Evolutionary conservation across 1,140 invertebrate species (phyloP).

Genomic region (Drosophila guanche): DNA sequence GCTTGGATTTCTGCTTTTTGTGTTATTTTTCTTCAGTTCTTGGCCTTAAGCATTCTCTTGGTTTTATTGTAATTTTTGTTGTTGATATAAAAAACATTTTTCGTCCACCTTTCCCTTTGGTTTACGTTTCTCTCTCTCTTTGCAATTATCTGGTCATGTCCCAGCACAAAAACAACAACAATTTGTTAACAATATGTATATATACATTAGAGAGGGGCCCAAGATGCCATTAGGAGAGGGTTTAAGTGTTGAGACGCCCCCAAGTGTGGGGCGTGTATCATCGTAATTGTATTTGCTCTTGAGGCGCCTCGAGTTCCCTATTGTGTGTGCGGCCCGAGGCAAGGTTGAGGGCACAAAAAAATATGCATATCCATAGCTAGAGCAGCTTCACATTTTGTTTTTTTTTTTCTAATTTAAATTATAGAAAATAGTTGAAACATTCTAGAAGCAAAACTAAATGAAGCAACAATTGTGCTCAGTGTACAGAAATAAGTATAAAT

Average conservation of each 20-base stretch:
- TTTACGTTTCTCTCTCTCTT: slow-evolving; percentile 31
- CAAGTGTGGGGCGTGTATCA: slow-evolving; percentile 56
- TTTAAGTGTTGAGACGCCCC: slow-evolving; percentile 49
- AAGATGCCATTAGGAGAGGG: slow-evolving; percentile 59
- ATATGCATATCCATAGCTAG: not conserved
- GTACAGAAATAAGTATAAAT: slow-evolving; percentile 30
- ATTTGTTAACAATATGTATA: slow-evolving; percentile 53
- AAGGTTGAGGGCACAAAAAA: slow-evolving; percentile 19
- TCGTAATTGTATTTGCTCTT: slow-evolving; percentile 62
- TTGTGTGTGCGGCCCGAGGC: slow-evolving; percentile 11
- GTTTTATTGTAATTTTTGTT: slow-evolving; percentile 45
- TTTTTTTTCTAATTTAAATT: slow-evolving; percentile 2
- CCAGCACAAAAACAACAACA: slow-evolving; percentile 52
- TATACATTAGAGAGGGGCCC: slow-evolving; percentile 42
- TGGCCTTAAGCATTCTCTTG: slow-evolving; percentile 5
- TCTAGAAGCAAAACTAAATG: slow-evolving; percentile 31
- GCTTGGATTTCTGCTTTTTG: slow-evolving; percentile 41
- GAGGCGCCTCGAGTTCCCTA: slow-evolving; percentile 20
- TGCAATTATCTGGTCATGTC: slow-evolving; percentile 74
- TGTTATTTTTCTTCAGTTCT: slow-evolving; percentile 5
- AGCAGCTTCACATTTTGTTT: slow-evolving; percentile 6
- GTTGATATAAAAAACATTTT: slow-evolving; percentile 37
- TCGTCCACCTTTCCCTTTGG: slow-evolving; percentile 9
- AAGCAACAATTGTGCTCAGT: slow-evolving; percentile 19
- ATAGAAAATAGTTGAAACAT: slow-evolving; percentile 26